phyloP scores from a whole-genome alignment of 2,888 invertebrate species.

The Rhorus exstirpatorius region DNA sequence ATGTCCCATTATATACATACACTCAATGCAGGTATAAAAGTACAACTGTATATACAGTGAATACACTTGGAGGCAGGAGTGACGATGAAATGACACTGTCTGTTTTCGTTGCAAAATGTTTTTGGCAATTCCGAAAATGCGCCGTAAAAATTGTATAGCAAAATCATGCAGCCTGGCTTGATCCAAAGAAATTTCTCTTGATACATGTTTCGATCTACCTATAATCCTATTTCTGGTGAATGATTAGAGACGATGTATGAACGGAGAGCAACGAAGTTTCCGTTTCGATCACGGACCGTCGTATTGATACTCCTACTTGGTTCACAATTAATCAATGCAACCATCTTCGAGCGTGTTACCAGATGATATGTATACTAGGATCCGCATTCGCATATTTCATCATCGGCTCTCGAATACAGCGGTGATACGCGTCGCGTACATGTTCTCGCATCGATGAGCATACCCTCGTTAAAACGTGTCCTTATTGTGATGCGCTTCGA shows the following conservation, averaged over 20 bases:
- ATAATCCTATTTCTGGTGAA: neutral
- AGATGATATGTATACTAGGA: neutral
- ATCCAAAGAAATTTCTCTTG: no score
- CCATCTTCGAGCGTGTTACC: neutral
- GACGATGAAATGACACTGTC: no score
- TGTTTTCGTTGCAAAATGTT: no score
- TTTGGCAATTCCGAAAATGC: no score
- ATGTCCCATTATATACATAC: no score
- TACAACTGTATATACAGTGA: neutral
- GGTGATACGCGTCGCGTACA: constrained; percentile 33
- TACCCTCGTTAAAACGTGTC: neutral
- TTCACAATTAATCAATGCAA: constrained; percentile 16
- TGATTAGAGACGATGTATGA: no score
- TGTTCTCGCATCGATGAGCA: constrained; percentile 45
- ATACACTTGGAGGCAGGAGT: no score
- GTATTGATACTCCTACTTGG: neutral
- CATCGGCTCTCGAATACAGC: constrained; percentile 15
- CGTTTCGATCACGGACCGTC: no score
- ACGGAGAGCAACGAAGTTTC: no score
- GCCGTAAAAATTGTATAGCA: no score
- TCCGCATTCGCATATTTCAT: constrained; percentile 33
- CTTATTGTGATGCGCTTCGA: constrained; percentile 6
- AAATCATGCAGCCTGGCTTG: no score
- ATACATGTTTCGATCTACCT: no score
- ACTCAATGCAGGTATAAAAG: neutral